Evolutionary conservation across 2,888 invertebrate genomes (phyloP).

Genomic region (Chrysotoxum bicinctum): DNA sequence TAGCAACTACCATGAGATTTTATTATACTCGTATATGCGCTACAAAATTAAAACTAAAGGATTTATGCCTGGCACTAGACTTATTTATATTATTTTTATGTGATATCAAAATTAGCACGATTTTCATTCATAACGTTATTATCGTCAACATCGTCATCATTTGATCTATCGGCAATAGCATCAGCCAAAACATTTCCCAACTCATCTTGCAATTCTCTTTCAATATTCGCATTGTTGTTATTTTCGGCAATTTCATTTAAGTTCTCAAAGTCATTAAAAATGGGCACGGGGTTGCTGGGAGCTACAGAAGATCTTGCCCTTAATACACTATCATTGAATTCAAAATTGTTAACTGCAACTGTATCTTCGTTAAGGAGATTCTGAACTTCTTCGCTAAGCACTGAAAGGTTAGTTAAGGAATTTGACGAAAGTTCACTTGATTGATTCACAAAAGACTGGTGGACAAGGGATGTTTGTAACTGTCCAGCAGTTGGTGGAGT

Average conservation of each 20-base stretch:
- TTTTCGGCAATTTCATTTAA: constrained; percentile 81
- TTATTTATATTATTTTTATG: constrained; percentile 28
- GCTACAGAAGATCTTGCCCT: constrained; percentile 11
- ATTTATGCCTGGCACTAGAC: constrained; percentile 25
- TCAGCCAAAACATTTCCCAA: constrained; percentile 67
- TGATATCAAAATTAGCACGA: constrained; percentile 64
- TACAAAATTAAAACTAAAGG: background rate
- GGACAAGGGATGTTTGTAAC: constrained; percentile 26
- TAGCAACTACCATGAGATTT: constrained; percentile 24
- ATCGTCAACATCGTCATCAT: constrained; percentile 55
- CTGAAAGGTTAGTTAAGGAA: constrained; percentile 25
- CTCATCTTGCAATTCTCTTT: constrained; percentile 79
- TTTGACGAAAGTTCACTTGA: background rate
- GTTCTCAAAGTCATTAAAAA: constrained; percentile 74
- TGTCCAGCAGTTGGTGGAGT: constrained; percentile 44
- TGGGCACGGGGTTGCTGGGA: constrained; percentile 16
- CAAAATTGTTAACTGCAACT: constrained; percentile 55
- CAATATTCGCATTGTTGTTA: constrained; percentile 80
- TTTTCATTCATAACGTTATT: constrained; percentile 66
- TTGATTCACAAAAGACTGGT: background rate
- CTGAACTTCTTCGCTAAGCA: constrained; percentile 78
- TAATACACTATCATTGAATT: constrained; percentile 45
- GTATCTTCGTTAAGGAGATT: constrained; percentile 78
- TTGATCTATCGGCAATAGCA: constrained; percentile 56
- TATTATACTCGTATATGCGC: background rate